Percentiles rank a stretch among this genome's conserved stretches.
Conservation (phyloP, 2,888 invertebrate species). For the Peribatodes rhomboidaria region DNA sequence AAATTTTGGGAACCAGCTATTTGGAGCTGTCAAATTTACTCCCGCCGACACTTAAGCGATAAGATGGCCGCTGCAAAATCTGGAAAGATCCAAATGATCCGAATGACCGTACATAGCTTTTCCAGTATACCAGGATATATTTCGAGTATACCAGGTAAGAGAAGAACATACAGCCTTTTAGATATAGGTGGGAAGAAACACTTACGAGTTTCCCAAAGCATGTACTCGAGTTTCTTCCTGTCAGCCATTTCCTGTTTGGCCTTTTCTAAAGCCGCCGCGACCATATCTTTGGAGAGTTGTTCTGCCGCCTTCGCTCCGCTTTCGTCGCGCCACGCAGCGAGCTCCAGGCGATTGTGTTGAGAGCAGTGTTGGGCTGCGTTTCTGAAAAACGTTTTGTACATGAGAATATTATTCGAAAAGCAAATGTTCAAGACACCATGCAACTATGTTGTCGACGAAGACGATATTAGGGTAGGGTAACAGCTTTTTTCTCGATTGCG, state of each 20-base stretch:
- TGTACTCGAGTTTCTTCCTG: conserved; percentile 92
- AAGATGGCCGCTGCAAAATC: too few relatives aligned
- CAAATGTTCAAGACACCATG: neutral
- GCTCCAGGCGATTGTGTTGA: conserved; percentile 89
- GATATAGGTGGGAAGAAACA: conserved; percentile 45
- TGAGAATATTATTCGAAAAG: neutral
- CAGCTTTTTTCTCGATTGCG: too few relatives aligned
- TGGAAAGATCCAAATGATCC: too few relatives aligned
- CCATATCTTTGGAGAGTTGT: conserved; percentile 90
- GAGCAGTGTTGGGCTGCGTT: conserved; percentile 91
- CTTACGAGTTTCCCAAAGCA: conserved; percentile 92
- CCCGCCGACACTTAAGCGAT: neutral
- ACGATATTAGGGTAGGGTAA: too few relatives aligned
- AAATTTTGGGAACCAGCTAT: too few relatives aligned
- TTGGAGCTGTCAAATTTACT: too few relatives aligned
- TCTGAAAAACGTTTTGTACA: conserved; percentile 62
- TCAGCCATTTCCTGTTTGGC: conserved; percentile 92
- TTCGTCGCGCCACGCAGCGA: conserved; percentile 90
- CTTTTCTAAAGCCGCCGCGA: conserved; percentile 91
- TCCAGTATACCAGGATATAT: too few relatives aligned
- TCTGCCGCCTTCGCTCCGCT: conserved; percentile 87
- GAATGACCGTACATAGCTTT: too few relatives aligned
- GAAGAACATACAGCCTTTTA: too few relatives aligned
- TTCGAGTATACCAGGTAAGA: too few relatives aligned
- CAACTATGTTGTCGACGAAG: too few relatives aligned